Evolutionary conservation across 2,797 vertebrate genomes (phyloP).

Genomic region (Macropodus opercularis): DNA sequence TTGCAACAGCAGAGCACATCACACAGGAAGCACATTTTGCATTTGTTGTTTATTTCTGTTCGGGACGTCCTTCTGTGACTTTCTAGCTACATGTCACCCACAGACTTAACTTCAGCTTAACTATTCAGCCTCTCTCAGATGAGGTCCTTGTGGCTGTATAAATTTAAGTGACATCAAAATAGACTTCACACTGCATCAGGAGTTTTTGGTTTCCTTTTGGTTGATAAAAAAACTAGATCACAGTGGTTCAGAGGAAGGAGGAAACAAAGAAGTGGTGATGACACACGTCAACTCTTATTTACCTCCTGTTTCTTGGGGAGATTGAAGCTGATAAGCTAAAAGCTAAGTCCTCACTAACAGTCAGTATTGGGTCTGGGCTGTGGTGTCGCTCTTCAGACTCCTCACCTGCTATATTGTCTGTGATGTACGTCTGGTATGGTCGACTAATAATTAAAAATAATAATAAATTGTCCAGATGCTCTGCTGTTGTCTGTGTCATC

Average conservation of each 20-base stretch:
- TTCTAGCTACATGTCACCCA: not conserved
- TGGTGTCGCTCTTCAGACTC: too few relatives aligned
- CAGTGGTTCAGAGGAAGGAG: constrained; percentile 17
- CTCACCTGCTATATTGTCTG: too few relatives aligned
- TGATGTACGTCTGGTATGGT: too few relatives aligned
- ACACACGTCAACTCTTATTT: constrained; percentile 18
- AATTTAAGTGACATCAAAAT: not conserved
- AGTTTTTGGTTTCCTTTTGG: too few relatives aligned
- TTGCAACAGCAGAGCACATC: not conserved
- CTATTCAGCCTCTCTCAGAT: not conserved
- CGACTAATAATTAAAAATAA: too few relatives aligned
- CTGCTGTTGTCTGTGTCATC: not conserved
- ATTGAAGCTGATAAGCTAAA: not conserved
- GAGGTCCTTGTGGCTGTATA: not conserved
- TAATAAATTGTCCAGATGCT: not conserved
- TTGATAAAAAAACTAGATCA: too few relatives aligned
- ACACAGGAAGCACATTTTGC: constrained; percentile 8
- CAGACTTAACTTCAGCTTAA: not conserved
- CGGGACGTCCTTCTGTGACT: not conserved
- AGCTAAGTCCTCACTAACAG: too few relatives aligned
- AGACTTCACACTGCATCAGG: too few relatives aligned
- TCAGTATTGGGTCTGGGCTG: too few relatives aligned
- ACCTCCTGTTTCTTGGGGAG: not conserved
- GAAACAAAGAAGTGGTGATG: constrained; percentile 21
- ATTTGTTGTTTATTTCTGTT: not conserved